These are phyloP conservation scores for Penelope pileata DNA, from an alignment of 2,113 vertebrate species.

Conservation along the genomic window DNA sequence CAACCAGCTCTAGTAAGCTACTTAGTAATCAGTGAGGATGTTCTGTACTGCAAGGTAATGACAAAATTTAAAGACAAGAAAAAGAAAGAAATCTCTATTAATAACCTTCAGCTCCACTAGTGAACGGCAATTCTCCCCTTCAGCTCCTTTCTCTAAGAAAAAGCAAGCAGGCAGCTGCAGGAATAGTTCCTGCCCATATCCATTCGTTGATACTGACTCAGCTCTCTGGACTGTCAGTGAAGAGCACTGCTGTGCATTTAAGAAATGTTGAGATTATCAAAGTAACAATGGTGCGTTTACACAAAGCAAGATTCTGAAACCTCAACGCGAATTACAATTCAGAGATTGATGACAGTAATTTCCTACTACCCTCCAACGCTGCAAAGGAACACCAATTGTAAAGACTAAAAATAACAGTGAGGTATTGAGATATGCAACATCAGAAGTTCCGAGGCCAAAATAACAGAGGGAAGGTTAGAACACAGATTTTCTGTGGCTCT, in stretches of 20 bases:
- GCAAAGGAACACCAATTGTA: neutral
- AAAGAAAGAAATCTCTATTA: neutral
- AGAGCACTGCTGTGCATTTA: slow-evolving; percentile 9
- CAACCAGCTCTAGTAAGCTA: slow-evolving; percentile 36
- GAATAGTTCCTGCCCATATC: neutral
- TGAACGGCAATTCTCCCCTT: slow-evolving; percentile 23
- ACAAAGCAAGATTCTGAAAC: neutral
- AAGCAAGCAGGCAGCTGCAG: slow-evolving; percentile 20
- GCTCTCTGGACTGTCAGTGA: neutral
- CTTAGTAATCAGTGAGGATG: neutral
- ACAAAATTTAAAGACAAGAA: neutral
- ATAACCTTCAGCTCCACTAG: slow-evolving; percentile 17
- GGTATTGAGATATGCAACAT: neutral
- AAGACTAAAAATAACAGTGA: neutral
- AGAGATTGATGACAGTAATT: neutral
- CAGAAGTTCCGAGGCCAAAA: neutral
- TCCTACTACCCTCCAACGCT: neutral
- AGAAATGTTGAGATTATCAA: neutral
- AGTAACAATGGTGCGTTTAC: neutral
- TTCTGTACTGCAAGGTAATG: neutral
- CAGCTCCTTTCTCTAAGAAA: neutral
- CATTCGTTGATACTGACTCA: neutral
- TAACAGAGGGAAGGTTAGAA: neutral
- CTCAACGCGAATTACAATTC: neutral
- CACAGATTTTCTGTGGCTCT: neutral